Conservation (phyloP, 2,888 invertebrate species). For the Netelia melanura region DNA sequence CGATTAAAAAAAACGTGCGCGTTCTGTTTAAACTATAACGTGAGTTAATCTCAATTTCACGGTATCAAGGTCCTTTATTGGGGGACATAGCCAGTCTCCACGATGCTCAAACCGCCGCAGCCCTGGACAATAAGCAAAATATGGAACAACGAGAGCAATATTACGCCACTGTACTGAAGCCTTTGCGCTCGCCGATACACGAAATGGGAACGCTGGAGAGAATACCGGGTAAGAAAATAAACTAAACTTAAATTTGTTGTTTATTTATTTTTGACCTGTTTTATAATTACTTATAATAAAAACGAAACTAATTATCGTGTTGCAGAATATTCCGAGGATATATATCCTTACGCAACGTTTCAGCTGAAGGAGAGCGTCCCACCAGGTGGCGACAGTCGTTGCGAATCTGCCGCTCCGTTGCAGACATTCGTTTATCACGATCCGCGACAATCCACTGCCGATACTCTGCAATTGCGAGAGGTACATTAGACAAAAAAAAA, state of each 20-base stretch:
- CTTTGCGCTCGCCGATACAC: conserved; percentile 84
- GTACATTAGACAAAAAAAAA: conserved; percentile 83
- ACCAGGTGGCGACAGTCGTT: conserved; percentile 95
- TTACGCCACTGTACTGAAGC: conserved; percentile 83
- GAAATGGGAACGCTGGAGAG: conserved; percentile 85
- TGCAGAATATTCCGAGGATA: conserved; percentile 95
- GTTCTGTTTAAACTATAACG: not conserved
- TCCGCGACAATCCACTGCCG: conserved; percentile 91
- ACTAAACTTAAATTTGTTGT: not conserved
- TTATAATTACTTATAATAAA: conserved; percentile 23
- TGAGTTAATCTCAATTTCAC: not conserved
- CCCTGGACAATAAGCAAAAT: conserved; percentile 84
- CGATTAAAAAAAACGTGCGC: not conserved
- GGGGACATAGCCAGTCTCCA: conserved; percentile 83
- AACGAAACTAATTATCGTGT: conserved; percentile 58
- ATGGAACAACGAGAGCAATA: conserved; percentile 84
- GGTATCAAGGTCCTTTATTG: conserved; percentile 87
- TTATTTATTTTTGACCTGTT: not conserved
- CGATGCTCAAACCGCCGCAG: conserved; percentile 83
- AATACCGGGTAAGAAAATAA: conserved; percentile 81
- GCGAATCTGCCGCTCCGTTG: conserved; percentile 87
- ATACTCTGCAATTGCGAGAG: conserved; percentile 91
- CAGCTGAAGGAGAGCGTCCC: conserved; percentile 92
- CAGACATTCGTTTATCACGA: conserved; percentile 94
- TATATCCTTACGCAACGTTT: conserved; percentile 97